These are phyloP conservation scores for Pollicipes pollicipes DNA, from an alignment of 1,140 invertebrate genomes.

Conservation along the genomic window DNA sequence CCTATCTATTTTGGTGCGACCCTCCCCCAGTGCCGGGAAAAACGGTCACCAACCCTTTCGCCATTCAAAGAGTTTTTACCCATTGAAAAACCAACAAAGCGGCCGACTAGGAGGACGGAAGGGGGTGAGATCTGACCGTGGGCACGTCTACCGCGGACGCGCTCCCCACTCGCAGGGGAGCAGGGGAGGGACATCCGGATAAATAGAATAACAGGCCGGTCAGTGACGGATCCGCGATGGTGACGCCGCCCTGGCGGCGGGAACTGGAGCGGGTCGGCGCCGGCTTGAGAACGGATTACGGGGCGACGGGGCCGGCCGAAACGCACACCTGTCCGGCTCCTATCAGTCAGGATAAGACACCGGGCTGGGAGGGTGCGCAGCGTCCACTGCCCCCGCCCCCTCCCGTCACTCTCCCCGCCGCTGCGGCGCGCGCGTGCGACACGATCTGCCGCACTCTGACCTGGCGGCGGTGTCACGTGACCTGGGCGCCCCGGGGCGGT, in stretches of 20 bases:
- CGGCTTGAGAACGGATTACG: neutral
- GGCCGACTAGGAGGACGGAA: neutral
- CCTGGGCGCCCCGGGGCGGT: too few relatives aligned
- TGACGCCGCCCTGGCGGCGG: neutral
- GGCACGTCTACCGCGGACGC: too few relatives aligned
- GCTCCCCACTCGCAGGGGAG: neutral
- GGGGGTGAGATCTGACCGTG: neutral
- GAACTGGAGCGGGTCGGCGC: neutral
- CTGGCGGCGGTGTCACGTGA: too few relatives aligned
- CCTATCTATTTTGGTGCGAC: neutral
- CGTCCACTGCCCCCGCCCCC: too few relatives aligned
- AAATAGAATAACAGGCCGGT: neutral
- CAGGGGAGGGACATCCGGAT: neutral
- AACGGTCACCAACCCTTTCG: slow-evolving; percentile 1
- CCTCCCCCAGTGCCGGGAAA: neutral
- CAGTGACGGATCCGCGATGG: neutral
- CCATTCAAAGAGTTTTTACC: neutral
- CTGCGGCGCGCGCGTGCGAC: too few relatives aligned
- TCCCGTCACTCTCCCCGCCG: too few relatives aligned
- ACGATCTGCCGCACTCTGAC: too few relatives aligned
- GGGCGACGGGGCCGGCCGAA: too few relatives aligned
- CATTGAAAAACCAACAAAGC: slow-evolving; percentile 2
- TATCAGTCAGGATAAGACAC: neutral
- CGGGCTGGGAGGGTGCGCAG: too few relatives aligned
- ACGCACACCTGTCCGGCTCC: neutral